These are phyloP conservation scores for Leptinotarsa texana DNA, from an alignment of 1,140 invertebrate genomes.

Conservation along the genomic window DNA sequence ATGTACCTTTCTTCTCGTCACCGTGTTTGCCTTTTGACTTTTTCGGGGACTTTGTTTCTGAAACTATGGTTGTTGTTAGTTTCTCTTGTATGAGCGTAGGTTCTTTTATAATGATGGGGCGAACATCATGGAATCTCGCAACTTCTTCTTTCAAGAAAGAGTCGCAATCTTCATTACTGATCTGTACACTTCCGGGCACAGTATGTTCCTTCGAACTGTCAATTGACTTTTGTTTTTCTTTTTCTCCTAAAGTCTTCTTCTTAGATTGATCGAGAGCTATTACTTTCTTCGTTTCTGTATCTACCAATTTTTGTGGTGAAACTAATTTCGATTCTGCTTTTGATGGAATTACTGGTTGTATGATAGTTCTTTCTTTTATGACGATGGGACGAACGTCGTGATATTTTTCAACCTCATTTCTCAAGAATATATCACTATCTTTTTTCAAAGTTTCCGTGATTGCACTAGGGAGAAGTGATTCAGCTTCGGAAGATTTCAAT, in stretches of 20 bases:
- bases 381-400: constrained; percentile 32
- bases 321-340: constrained; percentile 27
- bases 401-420: constrained; percentile 34
- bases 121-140: constrained; percentile 31
- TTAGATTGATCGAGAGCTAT: constrained; percentile 29
- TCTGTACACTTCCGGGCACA: not conserved
- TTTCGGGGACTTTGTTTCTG: not conserved
- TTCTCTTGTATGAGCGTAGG: not conserved
- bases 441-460: constrained; percentile 23
- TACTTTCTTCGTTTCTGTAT: constrained; percentile 16
- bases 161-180: constrained; percentile 10
- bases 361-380: constrained; percentile 1
- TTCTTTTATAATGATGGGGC: not conserved
- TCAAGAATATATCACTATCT: constrained; percentile 24
- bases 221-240: not conserved
- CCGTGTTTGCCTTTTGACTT: constrained; percentile 9
- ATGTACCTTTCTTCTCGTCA: constrained; percentile 22
- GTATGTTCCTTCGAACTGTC: too few species aligned
- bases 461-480: not conserved
- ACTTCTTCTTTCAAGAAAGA: constrained; percentile 33
- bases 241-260: constrained; percentile 16
- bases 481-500: not conserved
- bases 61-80: not conserved
- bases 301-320: not conserved
- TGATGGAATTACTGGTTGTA: constrained; percentile 24